Base-by-base conservation (phyloP, 1,140 invertebrate genomes). In the Zelostemma sp. region DNA sequence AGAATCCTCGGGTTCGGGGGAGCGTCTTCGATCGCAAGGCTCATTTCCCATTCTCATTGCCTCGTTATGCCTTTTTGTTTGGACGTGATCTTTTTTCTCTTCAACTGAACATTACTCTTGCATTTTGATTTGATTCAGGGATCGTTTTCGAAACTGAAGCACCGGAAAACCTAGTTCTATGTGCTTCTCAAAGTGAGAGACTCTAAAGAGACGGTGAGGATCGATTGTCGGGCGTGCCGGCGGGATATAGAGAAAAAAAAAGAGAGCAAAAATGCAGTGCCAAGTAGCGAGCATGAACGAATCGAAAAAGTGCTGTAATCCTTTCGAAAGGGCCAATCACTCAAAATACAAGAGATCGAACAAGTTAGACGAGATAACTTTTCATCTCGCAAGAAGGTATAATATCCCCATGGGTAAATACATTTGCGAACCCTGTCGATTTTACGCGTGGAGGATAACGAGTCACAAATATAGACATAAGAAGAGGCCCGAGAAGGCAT, bases 341-440 rank as follows among this genome's bases (percentile, higher is more conserved):
- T 71, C 68, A 47, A 71, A 71, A 54, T 71, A 71, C 68, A 71
- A 71, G 68, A 71, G 68, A 63, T 71, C 62, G 60, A 71, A 71
- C 61, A 63, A 71, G 58, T 66, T 71, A 71, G 68, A 71, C 58
- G 68, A 71, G 62, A 71, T 71, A 58, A 71, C 68, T 45, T 71
- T 62, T 33, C 68, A 71, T 54, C 68, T 71, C 62, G 62, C 65
- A 58, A 71, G 45, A 66, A 60, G 68, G 62, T 71, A 71, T 62
- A 71, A 71, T 62, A 65, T 71, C 57, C 68, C 68, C 47, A 62
- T 71, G 53, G 68, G 68, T 62, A 71, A 71, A 64, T 71, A 66
- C 68, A 71, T 71, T 71, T 71, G 68, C 68, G 68, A 71, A 71
- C 68, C 68, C 59, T 66, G 68, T 66, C 68, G 68, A 54, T 71